phyloP scores from a whole-genome alignment of 1,140 invertebrate species.

The Grapholita molesta region DNA sequence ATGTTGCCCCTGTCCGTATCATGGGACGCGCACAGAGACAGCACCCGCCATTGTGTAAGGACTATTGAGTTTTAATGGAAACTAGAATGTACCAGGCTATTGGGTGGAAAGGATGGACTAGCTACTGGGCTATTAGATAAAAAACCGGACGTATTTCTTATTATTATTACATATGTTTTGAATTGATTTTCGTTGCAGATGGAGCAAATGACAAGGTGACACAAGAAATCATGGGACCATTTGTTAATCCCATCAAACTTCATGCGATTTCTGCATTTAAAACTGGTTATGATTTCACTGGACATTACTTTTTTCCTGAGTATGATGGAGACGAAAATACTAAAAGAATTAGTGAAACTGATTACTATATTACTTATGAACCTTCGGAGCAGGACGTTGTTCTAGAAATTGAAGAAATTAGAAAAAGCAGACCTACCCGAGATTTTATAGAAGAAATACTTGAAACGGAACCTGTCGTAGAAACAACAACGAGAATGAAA shows the following conservation, averaged over 20 bases:
- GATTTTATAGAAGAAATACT: slow-evolving; percentile 67
- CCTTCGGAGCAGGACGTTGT: slow-evolving; percentile 46
- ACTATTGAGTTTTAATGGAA: no score
- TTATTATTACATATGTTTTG: no score
- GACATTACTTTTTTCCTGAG: slow-evolving; percentile 70
- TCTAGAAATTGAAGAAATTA: slow-evolving; percentile 59
- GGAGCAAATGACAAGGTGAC: slow-evolving; percentile 30
- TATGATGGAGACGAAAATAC: slow-evolving; percentile 40
- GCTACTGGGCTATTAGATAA: no score
- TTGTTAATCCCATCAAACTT: slow-evolving; percentile 48
- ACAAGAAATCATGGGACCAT: slow-evolving; percentile 23
- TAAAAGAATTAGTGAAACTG: slow-evolving; percentile 42
- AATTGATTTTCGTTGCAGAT: slow-evolving; percentile 40
- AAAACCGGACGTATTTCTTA: no score
- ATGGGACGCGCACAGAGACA: no score
- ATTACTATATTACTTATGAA: slow-evolving; percentile 45
- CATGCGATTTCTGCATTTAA: slow-evolving; percentile 48
- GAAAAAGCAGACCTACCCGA: slow-evolving; percentile 47
- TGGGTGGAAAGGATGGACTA: no score
- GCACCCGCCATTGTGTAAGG: no score
- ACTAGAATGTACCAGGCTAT: no score
- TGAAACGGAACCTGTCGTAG: slow-evolving; percentile 49
- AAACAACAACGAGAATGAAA: slow-evolving; percentile 33
- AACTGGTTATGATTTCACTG: slow-evolving; percentile 54
- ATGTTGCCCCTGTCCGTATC: no score